Evolutionary conservation across 2,113 vertebrate genomes (phyloP).

Genomic region (Gymnogyps californianus): DNA sequence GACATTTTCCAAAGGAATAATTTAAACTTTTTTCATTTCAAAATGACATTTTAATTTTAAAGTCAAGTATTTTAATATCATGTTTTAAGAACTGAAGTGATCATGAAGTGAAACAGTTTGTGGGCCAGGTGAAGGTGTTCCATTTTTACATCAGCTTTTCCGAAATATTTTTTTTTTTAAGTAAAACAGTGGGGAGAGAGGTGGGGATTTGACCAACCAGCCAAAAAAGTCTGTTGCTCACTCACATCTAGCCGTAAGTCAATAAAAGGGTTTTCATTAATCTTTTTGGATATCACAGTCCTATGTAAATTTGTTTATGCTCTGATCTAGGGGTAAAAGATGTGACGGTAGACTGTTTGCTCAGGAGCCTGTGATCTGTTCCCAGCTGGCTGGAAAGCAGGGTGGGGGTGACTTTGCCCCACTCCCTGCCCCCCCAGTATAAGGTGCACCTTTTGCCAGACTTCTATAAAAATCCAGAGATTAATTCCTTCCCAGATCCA

Average conservation of each 20-base stretch:
- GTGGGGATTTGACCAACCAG: background rate
- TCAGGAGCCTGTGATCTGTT: background rate
- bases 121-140: background rate
- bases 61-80: background rate
- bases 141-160: background rate
- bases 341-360: background rate
- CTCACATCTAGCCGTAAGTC: background rate
- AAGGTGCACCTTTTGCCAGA: background rate
- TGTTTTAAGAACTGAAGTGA: background rate
- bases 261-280: background rate
- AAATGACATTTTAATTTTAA: background rate
- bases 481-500: background rate
- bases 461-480: background rate
- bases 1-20: background rate
- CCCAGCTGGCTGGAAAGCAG: background rate
- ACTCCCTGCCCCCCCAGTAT: fast-evolving
- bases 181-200: background rate
- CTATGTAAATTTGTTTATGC: background rate
- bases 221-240: background rate
- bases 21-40: background rate
- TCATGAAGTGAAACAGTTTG: background rate
- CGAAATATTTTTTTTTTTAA: background rate
- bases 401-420: background rate
- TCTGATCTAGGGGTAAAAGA: background rate
- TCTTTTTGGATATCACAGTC: background rate